phyloP scores from a whole-genome alignment of 1,140 invertebrate genomes.

The Bombus superbus region DNA sequence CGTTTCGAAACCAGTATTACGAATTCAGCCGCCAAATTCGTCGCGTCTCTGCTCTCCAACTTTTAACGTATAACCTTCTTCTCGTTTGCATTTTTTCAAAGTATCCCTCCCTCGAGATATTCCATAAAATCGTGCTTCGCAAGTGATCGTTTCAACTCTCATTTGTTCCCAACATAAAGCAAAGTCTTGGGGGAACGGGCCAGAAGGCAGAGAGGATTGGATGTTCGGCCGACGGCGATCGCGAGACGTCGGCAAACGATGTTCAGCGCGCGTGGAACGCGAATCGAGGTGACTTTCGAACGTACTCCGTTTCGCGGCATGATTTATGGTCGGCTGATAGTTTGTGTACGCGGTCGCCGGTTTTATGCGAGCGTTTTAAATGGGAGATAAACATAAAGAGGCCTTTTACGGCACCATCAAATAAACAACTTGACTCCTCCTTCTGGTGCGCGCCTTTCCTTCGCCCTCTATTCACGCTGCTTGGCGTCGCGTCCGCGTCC shows the following conservation, averaged over 20 bases:
- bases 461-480: slow-evolving; percentile 34
- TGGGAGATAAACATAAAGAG: slow-evolving; percentile 84
- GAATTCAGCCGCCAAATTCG: too few species aligned
- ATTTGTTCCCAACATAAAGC: not conserved
- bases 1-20: fast-evolving
- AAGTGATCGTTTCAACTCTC: not conserved
- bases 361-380: slow-evolving; percentile 83
- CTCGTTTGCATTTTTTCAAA: not conserved
- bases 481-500: not conserved
- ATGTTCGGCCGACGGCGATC: not conserved
- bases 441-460: slow-evolving; percentile 75
- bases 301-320: slow-evolving; percentile 74
- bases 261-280: slow-evolving; percentile 25
- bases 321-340: slow-evolving; percentile 81
- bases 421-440: slow-evolving; percentile 84
- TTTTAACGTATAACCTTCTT: not conserved
- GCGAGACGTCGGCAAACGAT: slow-evolving; percentile 9
- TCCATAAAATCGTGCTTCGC: too few species aligned
- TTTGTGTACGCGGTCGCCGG: slow-evolving; percentile 80
- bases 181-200: not conserved
- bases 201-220: too few species aligned
- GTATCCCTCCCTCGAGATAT: not conserved
- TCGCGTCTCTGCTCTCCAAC: not conserved
- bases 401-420: slow-evolving; percentile 84
- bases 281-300: slow-evolving; percentile 63